A percentile compares a stretch with the other conserved stretches of the same genome.
phyloP scores from a whole-genome alignment of 2,797 vertebrate genomes.

The Champsocephalus esox region DNA sequence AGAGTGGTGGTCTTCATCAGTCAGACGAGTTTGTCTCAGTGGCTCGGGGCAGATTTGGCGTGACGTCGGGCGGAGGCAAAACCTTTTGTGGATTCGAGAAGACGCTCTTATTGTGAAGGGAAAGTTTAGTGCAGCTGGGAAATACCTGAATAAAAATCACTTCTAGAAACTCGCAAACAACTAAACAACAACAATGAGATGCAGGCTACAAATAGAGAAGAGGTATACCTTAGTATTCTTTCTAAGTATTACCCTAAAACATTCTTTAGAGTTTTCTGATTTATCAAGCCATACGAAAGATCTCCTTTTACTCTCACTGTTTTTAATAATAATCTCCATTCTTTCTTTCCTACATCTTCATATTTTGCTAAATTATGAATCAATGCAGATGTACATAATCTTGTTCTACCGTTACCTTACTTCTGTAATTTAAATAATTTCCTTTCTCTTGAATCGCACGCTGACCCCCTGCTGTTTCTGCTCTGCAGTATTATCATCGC shows the following conservation, averaged over 20 bases:
- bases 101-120: constrained; percentile 1
- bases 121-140: background rate
- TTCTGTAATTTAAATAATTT: background rate
- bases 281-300: too few relatives aligned
- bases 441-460: background rate
- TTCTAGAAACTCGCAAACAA: too few relatives aligned
- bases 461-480: constrained; percentile 3
- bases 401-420: background rate
- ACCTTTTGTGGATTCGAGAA: constrained; percentile 14
- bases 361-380: too few relatives aligned
- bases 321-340: too few relatives aligned
- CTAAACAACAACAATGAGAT: too few relatives aligned
- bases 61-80: constrained; percentile 10
- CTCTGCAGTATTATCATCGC: background rate
- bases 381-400: background rate
- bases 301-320: too few relatives aligned
- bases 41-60: constrained; percentile 32
- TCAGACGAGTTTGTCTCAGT: constrained; percentile 56
- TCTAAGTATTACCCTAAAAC: too few relatives aligned
- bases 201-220: too few relatives aligned
- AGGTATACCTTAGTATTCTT: too few relatives aligned
- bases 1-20: constrained; percentile 55
- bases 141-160: background rate
- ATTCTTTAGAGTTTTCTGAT: too few relatives aligned
- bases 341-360: background rate